Base-by-base conservation (phyloP, 2,797 vertebrate genomes). In the Spizella passerina region DNA sequence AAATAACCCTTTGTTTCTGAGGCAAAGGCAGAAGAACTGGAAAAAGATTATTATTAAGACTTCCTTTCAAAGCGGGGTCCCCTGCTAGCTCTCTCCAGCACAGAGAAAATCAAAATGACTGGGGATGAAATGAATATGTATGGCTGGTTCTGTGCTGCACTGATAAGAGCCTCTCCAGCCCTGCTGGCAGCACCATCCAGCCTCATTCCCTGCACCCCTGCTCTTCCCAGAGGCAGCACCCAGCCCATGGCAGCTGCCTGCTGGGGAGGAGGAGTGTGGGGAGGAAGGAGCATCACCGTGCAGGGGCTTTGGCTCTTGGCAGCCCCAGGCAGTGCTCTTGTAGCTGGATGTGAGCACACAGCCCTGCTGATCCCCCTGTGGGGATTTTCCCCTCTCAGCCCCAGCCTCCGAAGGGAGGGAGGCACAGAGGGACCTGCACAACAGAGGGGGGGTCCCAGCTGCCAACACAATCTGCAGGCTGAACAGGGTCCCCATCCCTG, bases 111-210 rank as follows among this genome's bases (percentile, higher is more conserved):
- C n/a, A 70, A 65, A 94, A 90, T 81, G 44, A 76, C 66, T 76
- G 68, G 22, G 29, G 50, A 82, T 79, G 39, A 90, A 93, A 91
- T 88, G 27, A 94, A 89, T 91, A 87, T 71, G 76, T 26, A 81
- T 63, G 47, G 32, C 38, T 77, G 76, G 32, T 44, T 79, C 88
- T 96, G 84, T 7, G 0, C 10, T 53, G 60, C 47, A 24, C 86
- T 86, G 91, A 93, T 95, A 96, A 96, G 85, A 80, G 71, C 50
- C 55, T 91, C 84, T 95, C 59, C 72, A 50, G 75, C 30, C 49
- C 47, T 75, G 39, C 36, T 82, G 88, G 78, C 71, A 82, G 41
- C 13, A 2, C 34, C 13, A 46, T 23, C 24, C 18, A 0, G n/a
- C 52, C 79, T 43, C 13, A 21, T 6, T 34, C 32, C 50, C 82